Evolutionary conservation across 2,888 invertebrate genomes (phyloP).

Genomic region (Arenicola marina): DNA sequence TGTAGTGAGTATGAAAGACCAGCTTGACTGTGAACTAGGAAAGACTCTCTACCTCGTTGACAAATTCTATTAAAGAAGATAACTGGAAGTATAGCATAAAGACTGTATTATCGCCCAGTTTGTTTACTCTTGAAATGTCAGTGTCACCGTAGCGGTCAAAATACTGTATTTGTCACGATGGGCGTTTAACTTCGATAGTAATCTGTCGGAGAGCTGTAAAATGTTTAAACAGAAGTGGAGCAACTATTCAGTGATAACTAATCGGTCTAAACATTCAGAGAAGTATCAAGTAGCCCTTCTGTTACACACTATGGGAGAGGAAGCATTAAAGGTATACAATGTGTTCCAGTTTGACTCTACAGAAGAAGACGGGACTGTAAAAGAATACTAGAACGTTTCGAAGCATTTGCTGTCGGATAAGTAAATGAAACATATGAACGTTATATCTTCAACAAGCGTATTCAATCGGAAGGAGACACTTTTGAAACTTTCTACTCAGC

Average conservation of each 20-base stretch:
- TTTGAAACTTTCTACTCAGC: background rate
- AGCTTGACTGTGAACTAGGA: no score
- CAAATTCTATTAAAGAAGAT: no score
- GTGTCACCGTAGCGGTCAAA: no score
- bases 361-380: background rate
- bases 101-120: no score
- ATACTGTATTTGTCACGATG: no score
- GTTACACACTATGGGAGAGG: background rate
- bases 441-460: background rate
- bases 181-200: no score
- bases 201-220: background rate
- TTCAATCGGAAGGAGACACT: background rate
- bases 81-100: no score
- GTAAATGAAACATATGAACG: constrained; percentile 1
- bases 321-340: constrained; percentile 1
- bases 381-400: background rate
- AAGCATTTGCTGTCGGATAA: background rate
- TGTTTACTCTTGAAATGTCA: no score
- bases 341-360: background rate
- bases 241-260: constrained; percentile 3
- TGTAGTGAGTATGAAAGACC: no score
- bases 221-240: constrained; percentile 4
- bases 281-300: background rate
- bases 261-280: background rate
- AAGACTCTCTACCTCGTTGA: no score